Base-by-base conservation (phyloP, 1,140 invertebrate species). In the Elymnias hypermnestra region DNA sequence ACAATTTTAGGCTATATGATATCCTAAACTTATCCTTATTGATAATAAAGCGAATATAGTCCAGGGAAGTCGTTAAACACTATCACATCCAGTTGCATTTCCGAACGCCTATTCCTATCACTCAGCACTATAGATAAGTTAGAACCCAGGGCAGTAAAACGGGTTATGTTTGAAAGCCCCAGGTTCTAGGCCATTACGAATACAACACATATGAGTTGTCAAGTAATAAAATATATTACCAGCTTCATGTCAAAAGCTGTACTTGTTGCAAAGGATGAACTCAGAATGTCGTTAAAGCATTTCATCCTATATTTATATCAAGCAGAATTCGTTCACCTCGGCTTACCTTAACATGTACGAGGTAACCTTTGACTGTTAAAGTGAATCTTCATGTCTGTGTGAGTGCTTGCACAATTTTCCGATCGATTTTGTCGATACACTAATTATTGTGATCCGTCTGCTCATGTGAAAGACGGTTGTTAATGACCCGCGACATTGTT, bases 301-400 rank as follows among this genome's bases (percentile, higher is more conserved):
- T 42, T 36, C 53, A 70, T 63, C 68, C 74, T 72, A 78, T 84
- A 84, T 84, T 82, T 84, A 82, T 84, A 84, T 76, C 65, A 63
- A 51, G 63, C 54, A 65, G 59, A 73, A 81, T 78, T 81, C 77
- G 72, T 74, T 83, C 79, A 67, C 72, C 58, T 56, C 46, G 55
- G 50, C 64, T 71, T 69, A 69, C 69, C 68, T 63, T 19, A 15
- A 25, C 42, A 23, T 25, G 25, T 21, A 40, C 37, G 17, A 57
- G 41, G 55, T 82, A 79, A 84, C 77, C 79, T 84, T 84, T 84
- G 73, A 73, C 79, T 70, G 63, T 29, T 35, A 35, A 50, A 57
- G 67, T 58, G 63, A 59, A 71, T 67, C 66, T 70, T 63, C 56
- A 48, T 57, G 60, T 71, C 61, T 66, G 68, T 50, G 63, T 59